Base-by-base conservation (phyloP, 2,888 invertebrate genomes). In the Lottia gigantea region DNA sequence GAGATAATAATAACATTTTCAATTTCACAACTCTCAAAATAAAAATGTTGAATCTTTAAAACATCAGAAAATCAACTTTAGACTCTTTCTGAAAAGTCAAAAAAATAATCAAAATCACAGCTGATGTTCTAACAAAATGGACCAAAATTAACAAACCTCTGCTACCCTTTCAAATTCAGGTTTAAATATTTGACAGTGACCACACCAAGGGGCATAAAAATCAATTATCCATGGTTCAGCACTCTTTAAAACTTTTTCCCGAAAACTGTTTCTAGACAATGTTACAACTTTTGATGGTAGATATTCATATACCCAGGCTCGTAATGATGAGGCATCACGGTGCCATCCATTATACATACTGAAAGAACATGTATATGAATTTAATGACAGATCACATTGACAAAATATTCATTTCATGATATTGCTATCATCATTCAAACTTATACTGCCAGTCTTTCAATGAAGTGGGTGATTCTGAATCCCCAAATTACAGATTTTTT, bases 141-240 rank as follows among this genome's bases (percentile, higher is more conserved):
- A 26, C 40, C 11, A 46, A 15, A 46, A 19, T 19, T 3, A 16
- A 73, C 78, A 79, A 75, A 93, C 93, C 90, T 91, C 89, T 15
- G 93, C 92, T 64, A 92, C 90, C 77, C 90, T 89, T 77, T 92
- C 91, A 88, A 92, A 93, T 76, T 92, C 92, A 2, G 93, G 93
- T 73, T 92, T 92, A 85, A 94, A 92, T 74, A 90, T 89, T 75
- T 91, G 90, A 81, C 93, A 93, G 78, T 88, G 90, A 0, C 89
- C 89, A 79, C 90, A 91, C 88, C 88, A 88, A 2, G 88, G 87
- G 7, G 88, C 85, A 75, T 82, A 88, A 77, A 87, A 88, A 70
- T 88, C 88, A 40, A 88, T 74, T 19, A 88, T 70, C 92, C 91
- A 91, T 0, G 91, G 90, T 84, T 90, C 89, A 45, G 86, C 82